These are phyloP conservation scores for Trachythela sp. DNA, from an alignment of 64 coral and sea anemone species.

Conservation along the genomic window DNA sequence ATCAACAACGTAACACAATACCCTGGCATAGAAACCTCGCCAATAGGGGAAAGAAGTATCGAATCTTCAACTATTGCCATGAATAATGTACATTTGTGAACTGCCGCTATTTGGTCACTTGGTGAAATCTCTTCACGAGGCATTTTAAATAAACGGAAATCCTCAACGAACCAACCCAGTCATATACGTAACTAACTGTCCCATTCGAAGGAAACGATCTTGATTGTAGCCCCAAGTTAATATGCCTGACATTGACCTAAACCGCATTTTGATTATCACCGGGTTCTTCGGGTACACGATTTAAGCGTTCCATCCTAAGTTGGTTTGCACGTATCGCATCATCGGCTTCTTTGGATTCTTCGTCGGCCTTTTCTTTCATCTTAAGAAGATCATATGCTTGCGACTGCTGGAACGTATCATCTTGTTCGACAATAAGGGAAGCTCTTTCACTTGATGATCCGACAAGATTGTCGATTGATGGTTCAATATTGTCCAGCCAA, in stretches of 20 bases:
- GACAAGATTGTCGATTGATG: not conserved
- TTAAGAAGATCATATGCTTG: slow-evolving; percentile 8
- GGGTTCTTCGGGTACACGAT: not conserved
- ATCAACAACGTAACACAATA: not conserved
- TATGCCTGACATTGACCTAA: not conserved
- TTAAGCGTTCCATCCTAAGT: not conserved
- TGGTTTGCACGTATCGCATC: not conserved
- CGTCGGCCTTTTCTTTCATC: not conserved
- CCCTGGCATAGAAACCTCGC: not conserved
- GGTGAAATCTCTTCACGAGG: not conserved
- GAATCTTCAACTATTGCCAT: not conserved
- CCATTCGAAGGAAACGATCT: slow-evolving; percentile 2
- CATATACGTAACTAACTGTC: not conserved
- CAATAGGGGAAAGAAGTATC: not conserved
- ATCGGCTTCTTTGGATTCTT: not conserved
- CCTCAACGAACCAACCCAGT: not conserved
- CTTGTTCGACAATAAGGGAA: not conserved
- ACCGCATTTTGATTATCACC: not conserved
- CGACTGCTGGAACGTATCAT: not conserved
- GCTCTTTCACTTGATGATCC: slow-evolving; percentile 8
- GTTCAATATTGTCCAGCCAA: not conserved
- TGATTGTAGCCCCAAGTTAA: not conserved
- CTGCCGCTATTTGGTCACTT: not conserved
- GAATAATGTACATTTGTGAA: slow-evolving; percentile 3
- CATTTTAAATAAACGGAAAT: not conserved